Conservation (phyloP, 2,888 invertebrate genomes). For the Parnassius mnemosyne region DNA sequence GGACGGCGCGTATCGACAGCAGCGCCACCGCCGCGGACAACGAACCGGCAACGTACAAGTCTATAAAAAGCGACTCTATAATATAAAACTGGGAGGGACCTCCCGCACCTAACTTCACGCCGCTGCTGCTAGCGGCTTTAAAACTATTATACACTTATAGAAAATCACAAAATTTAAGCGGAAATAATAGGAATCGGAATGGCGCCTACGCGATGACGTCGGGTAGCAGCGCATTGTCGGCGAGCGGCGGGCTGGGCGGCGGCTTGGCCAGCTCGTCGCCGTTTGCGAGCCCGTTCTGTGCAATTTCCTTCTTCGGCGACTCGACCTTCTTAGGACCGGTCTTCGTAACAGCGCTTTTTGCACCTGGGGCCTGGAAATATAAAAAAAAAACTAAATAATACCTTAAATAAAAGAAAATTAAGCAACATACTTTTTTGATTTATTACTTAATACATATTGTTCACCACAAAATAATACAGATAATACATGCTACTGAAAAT, state of each 20-base stretch:
- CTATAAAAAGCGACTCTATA: constrained; percentile 78
- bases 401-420: no score
- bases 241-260: constrained; percentile 74
- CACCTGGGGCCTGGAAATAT: constrained; percentile 48
- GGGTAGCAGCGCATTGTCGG: constrained; percentile 65
- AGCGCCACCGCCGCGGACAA: constrained; percentile 29
- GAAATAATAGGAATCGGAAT: constrained; percentile 73
- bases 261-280: constrained; percentile 59
- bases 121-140: constrained; percentile 63
- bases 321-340: constrained; percentile 39
- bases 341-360: constrained; percentile 47
- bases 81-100: constrained; percentile 71
- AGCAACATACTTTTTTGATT: no score
- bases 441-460: no score
- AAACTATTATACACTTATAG: constrained; percentile 77
- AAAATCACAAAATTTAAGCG: constrained; percentile 80
- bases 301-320: constrained; percentile 20
- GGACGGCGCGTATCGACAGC: background rate
- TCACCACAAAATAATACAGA: no score
- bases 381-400: background rate
- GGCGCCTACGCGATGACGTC: constrained; percentile 70
- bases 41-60: constrained; percentile 58
- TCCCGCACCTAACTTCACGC: constrained; percentile 75
- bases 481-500: no score
- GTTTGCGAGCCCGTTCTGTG: constrained; percentile 37